A percentile compares a stretch with the other conserved stretches of the same genome.
Conservation (phyloP, 2,113 vertebrate species). For the Campylomormyrus numenius region DNA sequence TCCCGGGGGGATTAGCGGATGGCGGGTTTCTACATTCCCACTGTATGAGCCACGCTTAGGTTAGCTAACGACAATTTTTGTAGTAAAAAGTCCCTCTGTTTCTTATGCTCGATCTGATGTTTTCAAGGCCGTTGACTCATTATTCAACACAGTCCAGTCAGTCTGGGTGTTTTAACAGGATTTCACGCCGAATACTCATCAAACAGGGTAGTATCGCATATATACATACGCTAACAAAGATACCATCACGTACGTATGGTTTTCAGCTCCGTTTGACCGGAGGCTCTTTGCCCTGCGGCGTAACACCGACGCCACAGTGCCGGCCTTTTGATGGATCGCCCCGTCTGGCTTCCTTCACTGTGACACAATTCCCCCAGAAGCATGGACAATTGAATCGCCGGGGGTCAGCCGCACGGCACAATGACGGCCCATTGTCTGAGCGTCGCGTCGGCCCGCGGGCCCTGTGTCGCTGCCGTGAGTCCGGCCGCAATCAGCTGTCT, state of each 20-base stretch:
- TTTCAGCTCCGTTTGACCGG: neutral
- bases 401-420: neutral
- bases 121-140: neutral
- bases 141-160: neutral
- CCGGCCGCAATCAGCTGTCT: neutral
- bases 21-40: neutral
- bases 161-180: neutral
- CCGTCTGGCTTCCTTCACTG: neutral
- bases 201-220: neutral
- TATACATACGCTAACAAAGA: neutral
- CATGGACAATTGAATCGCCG: neutral
- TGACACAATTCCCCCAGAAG: slow-evolving; percentile 11
- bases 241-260: neutral
- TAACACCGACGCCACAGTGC: neutral
- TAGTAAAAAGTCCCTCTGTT: neutral
- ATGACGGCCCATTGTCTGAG: neutral
- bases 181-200: neutral
- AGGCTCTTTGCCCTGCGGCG: neutral
- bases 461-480: neutral
- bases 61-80: neutral
- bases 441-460: neutral
- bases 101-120: neutral
- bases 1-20: neutral
- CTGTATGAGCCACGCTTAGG: neutral
- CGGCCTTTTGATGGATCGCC: neutral